Percentiles rank a stretch among this genome's conserved stretches.
Evolutionary conservation across 2,888 invertebrate genomes (phyloP).

Genomic region (Priocnemis perturbator): DNA sequence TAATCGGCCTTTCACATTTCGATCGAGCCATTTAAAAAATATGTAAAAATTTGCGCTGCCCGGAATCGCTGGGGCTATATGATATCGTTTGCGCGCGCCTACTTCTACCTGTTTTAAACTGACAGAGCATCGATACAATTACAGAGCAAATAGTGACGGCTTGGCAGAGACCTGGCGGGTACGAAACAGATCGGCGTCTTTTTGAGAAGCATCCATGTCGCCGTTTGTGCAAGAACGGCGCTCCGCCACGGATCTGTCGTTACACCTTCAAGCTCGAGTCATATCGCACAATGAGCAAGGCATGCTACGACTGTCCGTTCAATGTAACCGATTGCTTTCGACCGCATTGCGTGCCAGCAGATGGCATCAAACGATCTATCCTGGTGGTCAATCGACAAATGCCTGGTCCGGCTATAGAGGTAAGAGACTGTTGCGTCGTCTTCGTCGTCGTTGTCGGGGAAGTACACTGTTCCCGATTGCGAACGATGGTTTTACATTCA

Average conservation of each 20-base stretch:
- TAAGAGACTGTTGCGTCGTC: constrained; percentile 62
- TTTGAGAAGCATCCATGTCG: constrained; percentile 78
- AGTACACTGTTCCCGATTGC: background rate
- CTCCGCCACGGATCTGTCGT: constrained; percentile 81
- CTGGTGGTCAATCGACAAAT: constrained; percentile 89
- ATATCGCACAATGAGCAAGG: constrained; percentile 92
- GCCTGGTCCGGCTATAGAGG: constrained; percentile 92
- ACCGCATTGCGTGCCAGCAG: constrained; percentile 89
- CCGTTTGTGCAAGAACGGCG: constrained; percentile 80
- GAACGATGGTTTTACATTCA: background rate
- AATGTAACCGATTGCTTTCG: constrained; percentile 85
- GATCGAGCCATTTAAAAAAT: background rate
- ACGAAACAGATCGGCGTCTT: constrained; percentile 40
- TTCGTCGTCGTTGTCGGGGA: background rate
- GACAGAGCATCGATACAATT: background rate
- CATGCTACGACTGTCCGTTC: constrained; percentile 89
- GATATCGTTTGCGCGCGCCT: too few relatives aligned
- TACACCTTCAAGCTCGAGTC: constrained; percentile 87
- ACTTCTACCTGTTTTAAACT: too few relatives aligned
- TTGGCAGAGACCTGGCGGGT: constrained; percentile 2
- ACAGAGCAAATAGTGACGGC: constrained; percentile 38
- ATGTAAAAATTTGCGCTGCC: background rate
- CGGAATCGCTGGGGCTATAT: background rate
- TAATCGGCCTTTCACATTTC: constrained; percentile 5
- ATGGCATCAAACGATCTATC: constrained; percentile 86